These are phyloP conservation scores for Cyrtonyx montezumae DNA, from an alignment of 2,113 vertebrate genomes.

Conservation along the genomic window DNA sequence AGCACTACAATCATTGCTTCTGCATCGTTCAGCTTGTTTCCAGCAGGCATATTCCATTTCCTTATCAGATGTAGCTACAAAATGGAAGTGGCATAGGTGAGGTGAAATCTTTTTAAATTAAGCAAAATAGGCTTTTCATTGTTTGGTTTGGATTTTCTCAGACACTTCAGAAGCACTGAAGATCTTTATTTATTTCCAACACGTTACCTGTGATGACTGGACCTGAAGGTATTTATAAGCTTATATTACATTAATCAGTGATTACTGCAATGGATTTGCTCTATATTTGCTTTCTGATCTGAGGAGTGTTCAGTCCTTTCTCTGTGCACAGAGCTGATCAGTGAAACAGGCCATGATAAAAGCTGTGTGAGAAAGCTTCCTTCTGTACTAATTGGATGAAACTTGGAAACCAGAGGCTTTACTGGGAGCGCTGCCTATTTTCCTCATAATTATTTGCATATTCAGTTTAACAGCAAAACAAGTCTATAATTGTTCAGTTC, in stretches of 20 bases:
- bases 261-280: neutral
- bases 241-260: neutral
- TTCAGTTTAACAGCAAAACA: slow-evolving; percentile 51
- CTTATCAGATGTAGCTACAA: neutral
- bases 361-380: slow-evolving; percentile 16
- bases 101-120: neutral
- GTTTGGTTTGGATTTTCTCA: neutral
- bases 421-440: slow-evolving; percentile 56
- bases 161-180: neutral
- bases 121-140: neutral
- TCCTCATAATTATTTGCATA: slow-evolving; percentile 56
- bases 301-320: neutral
- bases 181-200: neutral
- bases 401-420: slow-evolving; percentile 46
- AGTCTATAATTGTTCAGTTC: slow-evolving; percentile 37
- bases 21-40: neutral
- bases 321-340: neutral
- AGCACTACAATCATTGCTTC: neutral
- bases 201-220: neutral
- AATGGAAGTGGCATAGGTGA: neutral
- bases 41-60: neutral
- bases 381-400: slow-evolving; percentile 50
- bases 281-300: neutral
- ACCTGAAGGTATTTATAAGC: neutral
- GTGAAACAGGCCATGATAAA: slow-evolving; percentile 42